Evolutionary conservation across 2,797 vertebrate species (phyloP), one percentile per base, ranked within the genome.

Genomic region (Takifugu ocellatus): DNA sequence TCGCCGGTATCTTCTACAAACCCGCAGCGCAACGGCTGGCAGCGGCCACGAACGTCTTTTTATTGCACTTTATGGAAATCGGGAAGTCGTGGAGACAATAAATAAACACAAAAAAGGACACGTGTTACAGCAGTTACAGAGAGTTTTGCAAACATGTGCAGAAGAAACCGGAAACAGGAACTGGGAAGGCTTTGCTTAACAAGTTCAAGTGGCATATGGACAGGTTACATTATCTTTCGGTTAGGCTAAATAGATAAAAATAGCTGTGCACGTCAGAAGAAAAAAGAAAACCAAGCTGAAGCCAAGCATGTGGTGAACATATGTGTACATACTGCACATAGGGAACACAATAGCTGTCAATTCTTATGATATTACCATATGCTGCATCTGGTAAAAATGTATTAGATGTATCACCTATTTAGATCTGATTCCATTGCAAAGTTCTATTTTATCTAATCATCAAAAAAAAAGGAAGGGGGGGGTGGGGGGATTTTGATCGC

Each of bases 251-350:
- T 39, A 14, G 36, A 39, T 11, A 39, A 39, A 39, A 39, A 39
- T 14, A 14, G 36, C 14, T 14, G 12, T 39, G 36, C 4, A 5
- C 4, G 36, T 33, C 9, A 2, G 36, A 6, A 39, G 21, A 39
- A 39, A 39, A 39, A 14, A 39, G 31, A 33, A 33, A 33, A 33
- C 7, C 36, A 14, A 54, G 59, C 49, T 58, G 56, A 61, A 72
- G 79, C 72, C 75, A 58, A 61, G 26, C 77, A 68, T 25, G 50
- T 76, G 76, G 48, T 54, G 50, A 73, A 64, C 74, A 81, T 66
- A 71, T 72, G 66, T 54, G 60, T 31, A 58, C 59, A 61, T 25
- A 21, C 14, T 29, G 27, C 49, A 56, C 66, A 61, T 14, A 43
- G 25, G 11, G 36, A 62, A 59, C 54, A 43, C 21, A 43, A 61